A percentile compares a stretch with the other conserved stretches of the same genome.
Conservation (phyloP, 2,113 vertebrate genomes). For the Cyanistes caeruleus region DNA sequence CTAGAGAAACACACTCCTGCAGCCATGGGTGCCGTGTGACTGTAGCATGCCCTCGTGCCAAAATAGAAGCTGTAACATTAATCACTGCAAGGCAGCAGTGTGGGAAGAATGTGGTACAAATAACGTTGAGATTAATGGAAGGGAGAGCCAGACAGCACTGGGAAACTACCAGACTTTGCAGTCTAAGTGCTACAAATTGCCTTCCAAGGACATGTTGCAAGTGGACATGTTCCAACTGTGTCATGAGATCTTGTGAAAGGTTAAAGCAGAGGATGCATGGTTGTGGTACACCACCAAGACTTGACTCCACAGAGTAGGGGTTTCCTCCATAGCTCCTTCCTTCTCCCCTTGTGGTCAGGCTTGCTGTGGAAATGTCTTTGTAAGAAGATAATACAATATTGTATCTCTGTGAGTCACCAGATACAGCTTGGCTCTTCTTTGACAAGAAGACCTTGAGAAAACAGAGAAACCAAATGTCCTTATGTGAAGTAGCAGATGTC, state of each 20-base stretch:
- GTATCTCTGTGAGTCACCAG: not conserved
- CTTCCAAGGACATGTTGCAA: not conserved
- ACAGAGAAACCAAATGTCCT: not conserved
- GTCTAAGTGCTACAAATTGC: not conserved
- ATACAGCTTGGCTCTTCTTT: not conserved
- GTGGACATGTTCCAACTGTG: not conserved
- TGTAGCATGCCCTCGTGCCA: not conserved
- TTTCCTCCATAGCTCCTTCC: not conserved
- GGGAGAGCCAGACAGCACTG: not conserved
- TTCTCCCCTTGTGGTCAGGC: not conserved
- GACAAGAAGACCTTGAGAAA: not conserved
- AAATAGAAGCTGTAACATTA: not conserved
- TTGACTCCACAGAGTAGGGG: not conserved
- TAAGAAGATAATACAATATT: not conserved
- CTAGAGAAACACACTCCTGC: not conserved
- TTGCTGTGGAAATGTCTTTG: not conserved
- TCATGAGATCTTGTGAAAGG: not conserved
- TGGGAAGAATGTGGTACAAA: not conserved
- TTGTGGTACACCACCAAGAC: rapidly evolving
- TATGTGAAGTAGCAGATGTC: not conserved
- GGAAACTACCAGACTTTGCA: not conserved
- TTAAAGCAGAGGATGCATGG: not conserved
- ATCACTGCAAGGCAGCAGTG: not conserved
- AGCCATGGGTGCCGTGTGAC: too few relatives aligned
- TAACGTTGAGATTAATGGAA: not conserved